These are phyloP conservation scores for Triplophysa rosa DNA, from an alignment of 2,113 vertebrate genomes.

Conservation along the genomic window DNA sequence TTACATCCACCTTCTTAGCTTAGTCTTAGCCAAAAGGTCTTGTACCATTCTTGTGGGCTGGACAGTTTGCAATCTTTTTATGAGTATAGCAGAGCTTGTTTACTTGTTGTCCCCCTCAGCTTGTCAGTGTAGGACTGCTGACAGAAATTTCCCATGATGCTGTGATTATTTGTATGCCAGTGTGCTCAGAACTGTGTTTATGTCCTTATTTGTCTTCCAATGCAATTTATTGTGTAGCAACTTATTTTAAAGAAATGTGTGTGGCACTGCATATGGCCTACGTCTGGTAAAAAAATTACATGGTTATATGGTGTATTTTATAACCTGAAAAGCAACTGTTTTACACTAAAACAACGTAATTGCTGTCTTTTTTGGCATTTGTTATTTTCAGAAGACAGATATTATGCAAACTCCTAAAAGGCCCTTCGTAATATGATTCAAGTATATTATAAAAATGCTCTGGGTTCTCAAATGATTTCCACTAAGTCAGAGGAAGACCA, in stretches of 20 bases:
- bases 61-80: constrained; percentile 13
- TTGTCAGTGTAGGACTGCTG: not conserved
- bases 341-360: constrained; percentile 8
- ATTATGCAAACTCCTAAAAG: constrained; percentile 23
- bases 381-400: not conserved
- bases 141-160: constrained; percentile 8
- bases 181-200: not conserved
- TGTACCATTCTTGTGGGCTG: not conserved
- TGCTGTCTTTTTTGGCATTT: constrained; percentile 11
- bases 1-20: constrained; percentile 12
- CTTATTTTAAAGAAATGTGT: not conserved
- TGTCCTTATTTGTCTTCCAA: constrained; percentile 8
- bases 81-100: not conserved
- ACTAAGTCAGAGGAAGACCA: constrained; percentile 24
- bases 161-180: constrained; percentile 17
- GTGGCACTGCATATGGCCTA: not conserved
- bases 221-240: not conserved
- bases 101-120: not conserved
- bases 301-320: no score
- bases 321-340: not conserved
- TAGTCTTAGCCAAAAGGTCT: constrained; percentile 12
- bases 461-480: constrained; percentile 8
- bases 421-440: constrained; percentile 25
- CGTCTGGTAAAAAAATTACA: no score
- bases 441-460: constrained; percentile 14